Evolutionary conservation across 2,113 vertebrate species (phyloP), one percentile per base, ranked within the genome.

Genomic region (Daphoenositta chrysoptera): DNA sequence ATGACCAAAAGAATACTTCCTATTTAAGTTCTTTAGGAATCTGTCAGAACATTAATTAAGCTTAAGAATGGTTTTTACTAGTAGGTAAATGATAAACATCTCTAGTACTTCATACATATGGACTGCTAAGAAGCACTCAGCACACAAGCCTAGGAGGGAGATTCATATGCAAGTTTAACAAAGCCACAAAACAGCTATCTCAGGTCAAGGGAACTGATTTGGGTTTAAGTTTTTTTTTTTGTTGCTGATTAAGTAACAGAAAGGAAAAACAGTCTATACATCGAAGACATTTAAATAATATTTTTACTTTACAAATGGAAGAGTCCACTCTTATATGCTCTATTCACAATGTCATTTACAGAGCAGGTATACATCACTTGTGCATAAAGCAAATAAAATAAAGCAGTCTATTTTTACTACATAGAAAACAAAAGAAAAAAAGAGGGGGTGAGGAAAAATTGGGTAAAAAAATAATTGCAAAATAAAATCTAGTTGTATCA

Each of bases 361-460:
- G 23, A 70, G 28, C 30, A 54, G 15, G 5, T 23, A 58, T 13
- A 19, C 18, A 39, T 4, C 7, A 23, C 6, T 6, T 6, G 20
- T 9, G 27, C n/a, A 33, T 12, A 79, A 45, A 92, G 27, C 28
- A 54, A 71, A 4, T 10, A 31, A 47, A 60, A 73, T 8, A 27
- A 78, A 48, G 28, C 14, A 61, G 3, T 9, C 7, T 37, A 2
- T 16, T 73, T 61, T 56, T 10, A 66, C 7, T 28, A 61, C 68
- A 31, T 0, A 28, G 8, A 8, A 6, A n/a, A 37, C 22, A 44
- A 61, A 50, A 15, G 28, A 30, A 48, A 9, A 10, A 10, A 4
- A 9, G 5, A 8, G 6, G 1, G 3, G 4, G 1, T 1, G 1
- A 26, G 4, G 5, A 4, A n/a, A 14, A 48, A 81, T 6, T 22